Evolutionary conservation across 2,888 invertebrate genomes (phyloP).

Genomic region (Crossocerus cetratus): DNA sequence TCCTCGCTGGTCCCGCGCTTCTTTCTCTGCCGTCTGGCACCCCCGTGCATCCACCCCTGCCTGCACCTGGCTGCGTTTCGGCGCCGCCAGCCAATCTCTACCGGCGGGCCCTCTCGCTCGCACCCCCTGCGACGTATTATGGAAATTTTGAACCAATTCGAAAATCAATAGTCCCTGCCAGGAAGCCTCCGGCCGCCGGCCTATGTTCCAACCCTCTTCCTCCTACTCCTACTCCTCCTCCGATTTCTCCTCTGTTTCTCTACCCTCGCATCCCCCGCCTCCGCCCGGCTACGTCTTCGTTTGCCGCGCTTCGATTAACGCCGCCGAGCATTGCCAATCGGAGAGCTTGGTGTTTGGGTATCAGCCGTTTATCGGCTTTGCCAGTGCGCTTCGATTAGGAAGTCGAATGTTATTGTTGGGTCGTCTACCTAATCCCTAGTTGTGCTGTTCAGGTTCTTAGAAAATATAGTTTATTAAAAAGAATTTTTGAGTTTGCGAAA

Average conservation of each 20-base stretch:
- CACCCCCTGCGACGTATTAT: slow-evolving; percentile 65
- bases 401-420: no score
- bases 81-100: slow-evolving; percentile 7
- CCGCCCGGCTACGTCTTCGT: slow-evolving; percentile 3
- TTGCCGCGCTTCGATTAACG: slow-evolving; percentile 2
- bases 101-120: slow-evolving; percentile 37
- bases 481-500: no score
- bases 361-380: no score
- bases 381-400: no score
- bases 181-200: slow-evolving; percentile 59
- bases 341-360: no score
- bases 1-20: slow-evolving; percentile 20
- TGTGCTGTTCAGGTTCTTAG: no score
- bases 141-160: slow-evolving; percentile 77
- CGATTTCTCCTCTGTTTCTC: not conserved
- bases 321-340: not conserved
- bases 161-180: slow-evolving; percentile 73
- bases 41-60: slow-evolving; percentile 10
- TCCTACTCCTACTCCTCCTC: slow-evolving; percentile 10
- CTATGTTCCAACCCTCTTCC: slow-evolving; percentile 52
- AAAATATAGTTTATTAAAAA: no score
- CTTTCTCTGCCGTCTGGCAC: slow-evolving; percentile 2
- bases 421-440: no score
- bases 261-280: not conserved
- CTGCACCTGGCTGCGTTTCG: slow-evolving; percentile 3